Evolutionary conservation across 2,797 vertebrate species (phyloP), one percentile per base, ranked within the genome.

Genomic region (Megaceryle alcyon): DNA sequence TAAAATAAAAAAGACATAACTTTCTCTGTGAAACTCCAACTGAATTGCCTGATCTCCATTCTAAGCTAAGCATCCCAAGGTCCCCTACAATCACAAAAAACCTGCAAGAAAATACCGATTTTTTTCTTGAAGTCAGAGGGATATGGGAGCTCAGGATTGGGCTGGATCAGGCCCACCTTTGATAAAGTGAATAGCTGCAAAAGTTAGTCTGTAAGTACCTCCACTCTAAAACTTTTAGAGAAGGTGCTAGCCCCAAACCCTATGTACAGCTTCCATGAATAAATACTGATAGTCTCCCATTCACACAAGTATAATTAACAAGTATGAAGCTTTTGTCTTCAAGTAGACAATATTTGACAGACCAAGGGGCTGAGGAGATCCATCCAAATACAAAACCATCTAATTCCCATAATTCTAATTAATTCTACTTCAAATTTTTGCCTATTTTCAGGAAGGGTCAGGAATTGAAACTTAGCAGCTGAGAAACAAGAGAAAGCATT

Each of bases 51-150:
- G 70, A n/a, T 15, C 13, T 69, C 5, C 59, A 63, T 19, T 3
- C 37, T 33, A 69, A 68, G 26, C 4, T 28, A 46, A 66, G 37
- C 18, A 91, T 37, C 18, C 6, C 22, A 56, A 51, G 3, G 1
- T 0, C 1, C 4, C 10, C 17, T 4, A 31, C 14, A 56, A 22
- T 2, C 6, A 12, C 23, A 86, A 72, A 85, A 78, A 1, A 3
- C 5, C 39, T 48, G 33, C 14, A 43, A 79, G 53, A 51, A 79
- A 94, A 68, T n/a, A 71, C 46, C 10, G 5, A 29, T 9, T 20
- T 46, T 46, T 61, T 84, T 22, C 35, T 23, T 72, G 9, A 61
- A 75, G 59, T 15, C 54, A 82, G 44, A 22, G 21, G 28, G 15
- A 13, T 3, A n/a, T 6, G 26, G 29, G 44, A 63, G 31, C 18